Percentiles rank a stretch among this genome's conserved stretches.
These are phyloP conservation scores for Thereva unica DNA, from an alignment of 2,888 invertebrate species.

Conservation along the genomic window DNA sequence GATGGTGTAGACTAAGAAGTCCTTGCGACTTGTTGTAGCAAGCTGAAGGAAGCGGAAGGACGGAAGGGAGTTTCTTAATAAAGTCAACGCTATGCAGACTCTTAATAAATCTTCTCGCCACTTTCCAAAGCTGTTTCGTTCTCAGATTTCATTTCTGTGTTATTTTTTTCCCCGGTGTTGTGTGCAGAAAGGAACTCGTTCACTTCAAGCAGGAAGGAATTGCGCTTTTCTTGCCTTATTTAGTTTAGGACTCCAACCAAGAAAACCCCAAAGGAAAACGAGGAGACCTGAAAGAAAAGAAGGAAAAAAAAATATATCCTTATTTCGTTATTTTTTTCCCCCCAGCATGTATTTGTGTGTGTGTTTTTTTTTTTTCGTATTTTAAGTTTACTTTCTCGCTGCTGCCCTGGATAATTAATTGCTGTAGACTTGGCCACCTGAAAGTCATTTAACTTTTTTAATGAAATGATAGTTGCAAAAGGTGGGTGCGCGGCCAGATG, in stretches of 20 bases:
- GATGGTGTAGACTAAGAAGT: no score
- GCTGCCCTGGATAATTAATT: slow-evolving; percentile 19
- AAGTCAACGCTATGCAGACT: slow-evolving; percentile 20
- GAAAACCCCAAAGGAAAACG: slow-evolving; percentile 5
- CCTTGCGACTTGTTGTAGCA: no score
- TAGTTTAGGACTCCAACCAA: background rate
- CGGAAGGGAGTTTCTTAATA: slow-evolving; percentile 21
- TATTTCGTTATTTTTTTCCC: slow-evolving; percentile 5
- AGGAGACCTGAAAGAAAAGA: background rate
- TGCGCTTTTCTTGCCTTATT: slow-evolving; percentile 5
- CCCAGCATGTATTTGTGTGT: background rate
- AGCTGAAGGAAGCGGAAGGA: background rate
- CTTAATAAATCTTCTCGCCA: slow-evolving; percentile 24
- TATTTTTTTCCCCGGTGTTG: slow-evolving; percentile 17
- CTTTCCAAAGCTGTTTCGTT: background rate
- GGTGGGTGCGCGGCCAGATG: slow-evolving; percentile 3
- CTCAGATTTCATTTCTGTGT: slow-evolving; percentile 20
- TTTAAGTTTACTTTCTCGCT: no score
- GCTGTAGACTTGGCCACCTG: slow-evolving; percentile 24
- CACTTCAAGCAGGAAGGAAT: slow-evolving; percentile 3
- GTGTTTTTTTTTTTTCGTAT: no score
- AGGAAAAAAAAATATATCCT: slow-evolving; percentile 14
- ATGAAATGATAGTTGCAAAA: slow-evolving; percentile 21
- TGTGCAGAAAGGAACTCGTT: slow-evolving; percentile 1
- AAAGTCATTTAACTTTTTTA: slow-evolving; percentile 34